These are phyloP conservation scores for Diglossa brunneiventris DNA, from an alignment of 2,113 vertebrate species.

Conservation along the genomic window DNA sequence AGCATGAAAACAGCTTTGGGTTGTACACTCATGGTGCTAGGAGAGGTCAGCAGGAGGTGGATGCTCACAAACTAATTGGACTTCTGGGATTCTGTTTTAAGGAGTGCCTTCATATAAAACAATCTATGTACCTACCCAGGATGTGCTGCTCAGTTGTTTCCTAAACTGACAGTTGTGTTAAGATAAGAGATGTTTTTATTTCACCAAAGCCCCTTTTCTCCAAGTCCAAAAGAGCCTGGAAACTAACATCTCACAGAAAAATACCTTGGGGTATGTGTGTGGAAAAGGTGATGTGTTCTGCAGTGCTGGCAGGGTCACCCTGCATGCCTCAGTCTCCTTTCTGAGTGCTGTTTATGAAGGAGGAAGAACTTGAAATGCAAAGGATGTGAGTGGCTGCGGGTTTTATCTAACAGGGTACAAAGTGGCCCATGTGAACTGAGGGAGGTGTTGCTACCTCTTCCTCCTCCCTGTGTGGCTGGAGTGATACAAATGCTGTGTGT, in stretches of 20 bases:
- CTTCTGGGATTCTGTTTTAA: conserved; percentile 28
- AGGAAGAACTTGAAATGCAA: conserved; percentile 29
- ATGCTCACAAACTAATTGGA: conserved; percentile 19
- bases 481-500: background rate
- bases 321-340: background rate
- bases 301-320: background rate
- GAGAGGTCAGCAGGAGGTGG: background rate
- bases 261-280: background rate
- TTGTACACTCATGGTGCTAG: background rate
- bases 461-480: background rate
- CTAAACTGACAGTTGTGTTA: conserved; percentile 42
- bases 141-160: conserved; percentile 28
- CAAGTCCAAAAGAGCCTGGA: background rate
- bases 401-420: background rate
- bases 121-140: background rate
- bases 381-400: background rate
- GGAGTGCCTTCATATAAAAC: background rate
- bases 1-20: background rate
- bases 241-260: background rate
- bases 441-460: conserved; percentile 21
- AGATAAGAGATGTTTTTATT: conserved; percentile 45
- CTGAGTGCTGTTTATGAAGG: background rate
- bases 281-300: background rate
- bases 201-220: background rate
- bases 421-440: conserved; percentile 4